Conservation (phyloP, 2,888 invertebrate genomes). For the Phortica okadai region DNA sequence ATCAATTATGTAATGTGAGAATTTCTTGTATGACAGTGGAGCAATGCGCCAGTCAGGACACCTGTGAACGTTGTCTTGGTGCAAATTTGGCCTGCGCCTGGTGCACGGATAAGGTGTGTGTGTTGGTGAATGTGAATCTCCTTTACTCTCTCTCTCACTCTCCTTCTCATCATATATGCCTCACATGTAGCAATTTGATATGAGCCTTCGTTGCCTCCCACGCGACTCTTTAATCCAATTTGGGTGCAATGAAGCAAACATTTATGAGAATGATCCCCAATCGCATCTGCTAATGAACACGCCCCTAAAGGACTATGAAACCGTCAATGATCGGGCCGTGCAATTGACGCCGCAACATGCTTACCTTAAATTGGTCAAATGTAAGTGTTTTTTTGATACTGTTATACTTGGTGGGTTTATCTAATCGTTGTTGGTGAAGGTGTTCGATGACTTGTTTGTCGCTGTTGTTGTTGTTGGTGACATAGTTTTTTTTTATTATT, state of each 20-base stretch:
- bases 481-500: slow-evolving; percentile 3
- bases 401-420: slow-evolving; percentile 39
- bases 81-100: slow-evolving; percentile 71
- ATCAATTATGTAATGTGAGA: slow-evolving; percentile 18
- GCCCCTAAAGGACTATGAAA: slow-evolving; percentile 69
- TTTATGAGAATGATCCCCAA: slow-evolving; percentile 68
- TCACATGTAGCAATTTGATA: slow-evolving; percentile 56
- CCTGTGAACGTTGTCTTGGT: slow-evolving; percentile 68
- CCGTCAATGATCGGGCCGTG: slow-evolving; percentile 74
- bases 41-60: slow-evolving; percentile 67
- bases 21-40: slow-evolving; percentile 54
- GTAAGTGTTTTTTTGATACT: slow-evolving; percentile 75
- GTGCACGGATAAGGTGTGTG: slow-evolving; percentile 75
- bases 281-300: slow-evolving; percentile 56
- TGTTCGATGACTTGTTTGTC: slow-evolving; percentile 16
- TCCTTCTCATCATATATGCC: background rate
- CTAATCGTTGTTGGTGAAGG: slow-evolving; percentile 39
- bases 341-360: slow-evolving; percentile 83
- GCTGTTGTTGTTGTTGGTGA: slow-evolving; percentile 29
- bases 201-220: slow-evolving; percentile 67
- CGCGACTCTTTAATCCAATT: slow-evolving; percentile 57
- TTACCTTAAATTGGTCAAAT: slow-evolving; percentile 80
- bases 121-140: background rate
- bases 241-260: slow-evolving; percentile 62
- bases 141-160: background rate